Evolutionary conservation across 2,888 invertebrate genomes (phyloP).

Genomic region (Trissonchulus latispiculum): DNA sequence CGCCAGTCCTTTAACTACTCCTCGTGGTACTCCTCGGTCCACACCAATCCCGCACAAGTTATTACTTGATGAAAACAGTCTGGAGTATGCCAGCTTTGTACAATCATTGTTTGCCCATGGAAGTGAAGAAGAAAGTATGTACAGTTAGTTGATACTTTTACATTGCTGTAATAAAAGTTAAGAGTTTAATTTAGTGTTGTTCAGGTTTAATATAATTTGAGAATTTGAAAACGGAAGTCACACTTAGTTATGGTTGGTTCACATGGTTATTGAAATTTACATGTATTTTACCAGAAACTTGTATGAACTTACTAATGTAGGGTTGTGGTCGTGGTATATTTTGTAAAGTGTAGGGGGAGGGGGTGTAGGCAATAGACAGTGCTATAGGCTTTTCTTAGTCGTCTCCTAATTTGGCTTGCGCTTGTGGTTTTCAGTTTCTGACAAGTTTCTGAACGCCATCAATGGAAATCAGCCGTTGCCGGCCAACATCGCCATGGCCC

Average conservation of each 20-base stretch:
- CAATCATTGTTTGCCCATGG: not conserved
- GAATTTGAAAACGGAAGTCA: no score
- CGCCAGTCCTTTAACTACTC: conserved; percentile 60
- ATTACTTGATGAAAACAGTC: conserved; percentile 19
- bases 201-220: no score
- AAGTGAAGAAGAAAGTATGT: not conserved
- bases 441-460: conserved; percentile 24
- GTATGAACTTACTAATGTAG: no score
- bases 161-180: no score
- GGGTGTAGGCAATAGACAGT: not conserved
- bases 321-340: no score
- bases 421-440: conserved; percentile 20
- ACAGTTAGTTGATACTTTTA: no score
- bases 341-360: not conserved
- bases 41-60: conserved; percentile 20
- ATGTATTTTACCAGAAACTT: no score
- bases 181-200: no score
- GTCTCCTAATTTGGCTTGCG: not conserved
- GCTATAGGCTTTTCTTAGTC: not conserved
- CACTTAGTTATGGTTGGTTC: no score
- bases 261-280: no score
- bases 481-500: conserved; percentile 4
- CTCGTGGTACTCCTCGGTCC: conserved; percentile 60
- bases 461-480: conserved; percentile 20
- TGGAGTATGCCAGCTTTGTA: not conserved